A percentile compares a stretch with the other conserved stretches of the same genome.
Evolutionary conservation across 2,113 vertebrate species (phyloP).

Genomic region (Felis chaus): DNA sequence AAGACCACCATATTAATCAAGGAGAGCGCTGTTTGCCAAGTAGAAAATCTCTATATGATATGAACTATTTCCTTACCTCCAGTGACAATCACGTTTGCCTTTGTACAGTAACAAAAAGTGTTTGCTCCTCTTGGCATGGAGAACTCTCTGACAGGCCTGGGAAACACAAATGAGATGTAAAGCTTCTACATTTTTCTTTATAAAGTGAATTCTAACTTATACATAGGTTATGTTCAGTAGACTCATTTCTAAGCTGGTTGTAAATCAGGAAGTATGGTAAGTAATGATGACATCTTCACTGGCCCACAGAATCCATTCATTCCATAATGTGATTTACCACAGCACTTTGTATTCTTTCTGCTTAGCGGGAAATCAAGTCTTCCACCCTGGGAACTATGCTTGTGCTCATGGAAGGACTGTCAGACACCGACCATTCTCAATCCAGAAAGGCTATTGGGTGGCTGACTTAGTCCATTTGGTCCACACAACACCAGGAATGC

Average conservation of each 20-base stretch:
- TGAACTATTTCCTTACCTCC: constrained; percentile 75
- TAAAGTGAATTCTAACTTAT: background rate
- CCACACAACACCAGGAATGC: background rate
- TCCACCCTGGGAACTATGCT: background rate
- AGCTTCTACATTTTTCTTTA: background rate
- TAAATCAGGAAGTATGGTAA: background rate
- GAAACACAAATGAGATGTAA: constrained; percentile 52
- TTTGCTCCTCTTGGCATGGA: constrained; percentile 84
- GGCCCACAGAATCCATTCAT: background rate
- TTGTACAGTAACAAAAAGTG: constrained; percentile 84
- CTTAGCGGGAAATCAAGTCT: background rate
- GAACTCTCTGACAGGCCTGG: constrained; percentile 85
- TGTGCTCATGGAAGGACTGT: background rate
- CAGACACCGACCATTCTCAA: background rate
- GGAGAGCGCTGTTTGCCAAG: background rate
- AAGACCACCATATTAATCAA: background rate
- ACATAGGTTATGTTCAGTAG: background rate
- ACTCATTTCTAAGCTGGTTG: background rate
- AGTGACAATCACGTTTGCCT: constrained; percentile 85
- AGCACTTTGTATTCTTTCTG: background rate
- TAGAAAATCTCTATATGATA: background rate
- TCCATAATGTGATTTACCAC: background rate
- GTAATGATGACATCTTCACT: background rate
- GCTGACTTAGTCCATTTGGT: background rate
- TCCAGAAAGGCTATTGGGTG: background rate